Conservation (phyloP, 1,140 invertebrate species). For the Dendrolimus kikuchii region DNA sequence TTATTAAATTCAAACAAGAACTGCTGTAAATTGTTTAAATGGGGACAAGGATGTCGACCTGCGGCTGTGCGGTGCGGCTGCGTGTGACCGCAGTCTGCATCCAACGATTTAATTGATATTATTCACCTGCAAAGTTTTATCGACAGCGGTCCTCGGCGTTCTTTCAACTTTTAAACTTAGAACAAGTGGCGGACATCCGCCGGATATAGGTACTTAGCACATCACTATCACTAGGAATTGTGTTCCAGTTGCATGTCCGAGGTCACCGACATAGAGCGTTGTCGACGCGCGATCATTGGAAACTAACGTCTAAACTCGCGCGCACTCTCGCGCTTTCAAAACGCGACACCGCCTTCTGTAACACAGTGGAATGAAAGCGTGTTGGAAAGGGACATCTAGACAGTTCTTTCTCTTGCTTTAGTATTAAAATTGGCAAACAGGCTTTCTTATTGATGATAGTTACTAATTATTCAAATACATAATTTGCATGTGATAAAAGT, state of each 20-base stretch:
- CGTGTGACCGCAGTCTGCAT: constrained; percentile 13
- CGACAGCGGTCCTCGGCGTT: constrained; percentile 20
- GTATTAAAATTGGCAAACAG: constrained; percentile 28
- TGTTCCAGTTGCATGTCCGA: constrained; percentile 31
- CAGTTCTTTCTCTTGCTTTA: constrained; percentile 60
- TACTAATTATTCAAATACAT: background rate
- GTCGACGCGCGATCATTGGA: constrained; percentile 55
- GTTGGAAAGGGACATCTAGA: constrained; percentile 54
- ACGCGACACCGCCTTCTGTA: constrained; percentile 26
- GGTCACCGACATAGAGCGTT: constrained; percentile 53
- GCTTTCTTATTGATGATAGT: constrained; percentile 43
- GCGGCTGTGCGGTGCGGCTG: constrained; percentile 18
- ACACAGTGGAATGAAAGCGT: constrained; percentile 39
- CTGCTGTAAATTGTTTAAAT: constrained; percentile 53
- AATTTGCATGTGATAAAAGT: too few relatives aligned
- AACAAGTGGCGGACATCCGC: constrained; percentile 22
- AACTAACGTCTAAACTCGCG: constrained; percentile 39
- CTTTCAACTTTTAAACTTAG: constrained; percentile 12
- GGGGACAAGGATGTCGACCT: constrained; percentile 57
- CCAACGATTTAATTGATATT: constrained; percentile 19
- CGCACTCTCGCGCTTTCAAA: constrained; percentile 32
- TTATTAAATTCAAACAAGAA: constrained; percentile 46
- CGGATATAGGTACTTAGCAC: constrained; percentile 29
- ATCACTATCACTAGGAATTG: constrained; percentile 58
- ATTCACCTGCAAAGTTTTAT: constrained; percentile 22